These are phyloP conservation scores for Drosophila melanogaster DNA, from an alignment of 1,140 invertebrate genomes.

Conservation along the genomic window Release_6_plus_ISO1_MT NT_033779.5:9079501-9080000, in stretches of 20 bases:
- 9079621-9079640: constrained; percentile 37
- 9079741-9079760: constrained; percentile 62
- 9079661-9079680: constrained; percentile 51
- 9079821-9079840: constrained; percentile 5
- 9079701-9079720: too few relatives aligned
- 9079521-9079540: constrained; percentile 45
- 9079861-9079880: constrained; percentile 71
- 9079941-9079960: constrained; percentile 71
- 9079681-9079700: background rate
- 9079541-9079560: constrained; percentile 73
- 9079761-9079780: constrained; percentile 78
- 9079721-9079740: background rate
- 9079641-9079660: constrained; percentile 62
- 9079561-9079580: constrained; percentile 64
- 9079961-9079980: constrained; percentile 80
- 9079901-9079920: constrained; percentile 25
- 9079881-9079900: constrained; percentile 34
- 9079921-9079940: constrained; percentile 26
- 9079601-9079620: constrained; percentile 52
- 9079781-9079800: constrained; percentile 68
- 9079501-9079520: constrained; percentile 53
- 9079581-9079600: constrained; percentile 79
- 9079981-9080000: constrained; percentile 78
- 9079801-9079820: constrained; percentile 34
- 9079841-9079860: constrained; percentile 60